These are phyloP conservation scores for Scyliorhinus canicula DNA, from an alignment of 2,797 vertebrate species.

Conservation along the genomic window DNA sequence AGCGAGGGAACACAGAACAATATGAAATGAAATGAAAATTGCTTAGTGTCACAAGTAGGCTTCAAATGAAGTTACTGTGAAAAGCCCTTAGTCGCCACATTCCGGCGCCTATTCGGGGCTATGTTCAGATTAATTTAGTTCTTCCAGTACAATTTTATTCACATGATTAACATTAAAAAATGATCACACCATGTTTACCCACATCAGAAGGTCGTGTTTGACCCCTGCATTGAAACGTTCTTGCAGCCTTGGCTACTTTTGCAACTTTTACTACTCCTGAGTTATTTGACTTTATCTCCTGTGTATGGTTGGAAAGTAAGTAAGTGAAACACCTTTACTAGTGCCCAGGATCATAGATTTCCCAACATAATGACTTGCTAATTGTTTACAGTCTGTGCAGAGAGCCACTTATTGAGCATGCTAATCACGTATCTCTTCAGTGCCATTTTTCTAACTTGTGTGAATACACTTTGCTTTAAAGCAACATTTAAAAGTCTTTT, in stretches of 20 bases:
- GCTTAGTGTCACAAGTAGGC: no score
- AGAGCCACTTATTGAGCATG: neutral
- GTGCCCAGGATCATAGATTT: neutral
- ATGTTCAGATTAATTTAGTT: neutral
- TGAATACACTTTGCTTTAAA: neutral
- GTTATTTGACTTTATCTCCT: neutral
- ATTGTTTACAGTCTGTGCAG: neutral
- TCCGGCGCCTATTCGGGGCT: no score
- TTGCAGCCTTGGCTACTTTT: neutral
- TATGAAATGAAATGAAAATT: no score
- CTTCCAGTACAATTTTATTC: neutral
- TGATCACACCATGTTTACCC: neutral
- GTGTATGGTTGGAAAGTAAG: neutral
- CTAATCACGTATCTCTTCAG: neutral
- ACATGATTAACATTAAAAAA: neutral
- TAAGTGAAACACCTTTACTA: neutral
- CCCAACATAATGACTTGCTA: neutral
- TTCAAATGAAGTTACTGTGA: no score
- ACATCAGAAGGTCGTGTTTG: neutral
- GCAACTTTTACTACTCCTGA: neutral
- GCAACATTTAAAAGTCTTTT: neutral
- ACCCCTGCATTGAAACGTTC: neutral
- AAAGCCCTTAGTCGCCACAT: no score
- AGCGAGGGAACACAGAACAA: neutral
- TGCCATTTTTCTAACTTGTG: neutral